Evolutionary conservation across 2,113 vertebrate genomes (phyloP).

Genomic region (Oophaga pumilio): DNA sequence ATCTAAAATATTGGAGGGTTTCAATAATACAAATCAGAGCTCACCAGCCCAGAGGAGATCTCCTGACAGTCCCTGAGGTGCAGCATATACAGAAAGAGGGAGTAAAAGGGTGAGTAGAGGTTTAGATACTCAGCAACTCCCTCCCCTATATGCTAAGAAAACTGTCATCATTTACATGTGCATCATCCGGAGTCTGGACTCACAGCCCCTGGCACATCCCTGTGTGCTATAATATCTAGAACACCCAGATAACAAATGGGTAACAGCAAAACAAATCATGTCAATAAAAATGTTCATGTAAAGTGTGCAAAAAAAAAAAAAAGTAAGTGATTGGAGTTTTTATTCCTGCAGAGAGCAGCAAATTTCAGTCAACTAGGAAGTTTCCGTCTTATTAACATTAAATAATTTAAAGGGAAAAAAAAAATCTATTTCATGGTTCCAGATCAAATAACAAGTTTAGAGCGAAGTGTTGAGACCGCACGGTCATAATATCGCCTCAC

Average conservation of each 20-base stretch:
- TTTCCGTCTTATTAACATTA: too few species aligned
- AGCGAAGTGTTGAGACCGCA: too few species aligned
- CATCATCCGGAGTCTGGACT: not conserved
- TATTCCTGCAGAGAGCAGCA: too few species aligned
- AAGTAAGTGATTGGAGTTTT: too few species aligned
- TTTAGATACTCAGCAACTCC: not conserved
- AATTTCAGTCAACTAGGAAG: too few species aligned
- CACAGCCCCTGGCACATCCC: not conserved
- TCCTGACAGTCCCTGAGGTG: not conserved
- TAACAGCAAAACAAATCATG: not conserved
- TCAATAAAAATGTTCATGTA: too few species aligned
- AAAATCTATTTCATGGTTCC: too few species aligned
- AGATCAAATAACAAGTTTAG: too few species aligned
- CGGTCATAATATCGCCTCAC: too few species aligned
- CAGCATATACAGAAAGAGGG: not conserved
- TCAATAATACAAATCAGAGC: not conserved
- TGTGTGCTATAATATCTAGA: not conserved
- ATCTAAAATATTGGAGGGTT: not conserved
- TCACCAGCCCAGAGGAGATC: not conserved
- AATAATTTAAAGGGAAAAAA: too few species aligned
- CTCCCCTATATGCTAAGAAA: not conserved
- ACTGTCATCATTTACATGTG: not conserved
- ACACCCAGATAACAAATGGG: fast-evolving
- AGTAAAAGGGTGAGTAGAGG: not conserved
- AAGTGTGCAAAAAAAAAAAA: too few species aligned